phyloP scores from a whole-genome alignment of 2,113 vertebrate genomes.

The Oreochromis tanganicae region DNA sequence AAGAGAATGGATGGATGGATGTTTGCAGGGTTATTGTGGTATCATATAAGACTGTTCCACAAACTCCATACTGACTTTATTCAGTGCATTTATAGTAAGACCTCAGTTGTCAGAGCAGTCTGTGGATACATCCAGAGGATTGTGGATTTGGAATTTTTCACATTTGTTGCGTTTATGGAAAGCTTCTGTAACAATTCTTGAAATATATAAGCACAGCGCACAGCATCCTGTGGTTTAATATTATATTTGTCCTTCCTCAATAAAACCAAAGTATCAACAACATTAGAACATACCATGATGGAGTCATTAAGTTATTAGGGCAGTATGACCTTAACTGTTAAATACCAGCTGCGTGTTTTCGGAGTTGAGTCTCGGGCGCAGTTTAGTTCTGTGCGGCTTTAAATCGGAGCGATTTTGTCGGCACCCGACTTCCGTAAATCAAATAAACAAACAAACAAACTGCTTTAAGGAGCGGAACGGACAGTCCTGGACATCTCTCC shows the following conservation, averaged over 20 bases:
- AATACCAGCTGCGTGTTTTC: background rate
- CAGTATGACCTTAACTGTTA: background rate
- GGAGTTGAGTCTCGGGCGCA: background rate
- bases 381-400: background rate
- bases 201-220: background rate
- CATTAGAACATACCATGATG: background rate
- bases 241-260: background rate
- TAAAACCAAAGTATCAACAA: background rate
- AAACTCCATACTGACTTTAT: background rate
- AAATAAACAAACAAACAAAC: background rate
- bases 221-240: background rate
- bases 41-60: background rate
- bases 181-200: background rate
- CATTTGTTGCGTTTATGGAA: background rate
- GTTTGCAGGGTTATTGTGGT: background rate
- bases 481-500: background rate
- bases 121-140: background rate
- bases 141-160: background rate
- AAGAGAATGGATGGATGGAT: background rate
- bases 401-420: background rate
- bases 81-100: background rate
- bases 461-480: background rate
- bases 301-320: background rate
- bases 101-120: background rate
- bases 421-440: background rate